These are phyloP conservation scores for Spialia ferax DNA, from an alignment of 2,888 invertebrate genomes.

Conservation along the genomic window DNA sequence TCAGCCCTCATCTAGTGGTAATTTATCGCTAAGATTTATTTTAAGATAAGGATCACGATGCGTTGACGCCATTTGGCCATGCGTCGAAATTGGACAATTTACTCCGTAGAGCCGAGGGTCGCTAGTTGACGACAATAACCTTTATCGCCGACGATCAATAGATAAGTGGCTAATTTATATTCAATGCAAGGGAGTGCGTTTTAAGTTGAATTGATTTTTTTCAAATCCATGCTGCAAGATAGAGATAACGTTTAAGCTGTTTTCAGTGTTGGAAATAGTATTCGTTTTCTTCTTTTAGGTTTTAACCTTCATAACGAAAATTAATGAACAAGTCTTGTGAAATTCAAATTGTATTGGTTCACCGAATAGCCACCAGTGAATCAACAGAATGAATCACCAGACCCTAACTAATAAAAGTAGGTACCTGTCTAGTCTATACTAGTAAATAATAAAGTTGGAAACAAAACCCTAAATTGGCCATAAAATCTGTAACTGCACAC, in stretches of 20 bases:
- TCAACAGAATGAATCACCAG: background rate
- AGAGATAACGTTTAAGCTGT: conserved; percentile 47
- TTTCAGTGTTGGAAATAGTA: background rate
- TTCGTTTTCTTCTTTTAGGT: too few relatives aligned
- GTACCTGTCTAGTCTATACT: background rate
- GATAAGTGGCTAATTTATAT: conserved; percentile 77
- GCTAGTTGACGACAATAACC: conserved; percentile 75
- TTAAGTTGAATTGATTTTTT: conserved; percentile 54
- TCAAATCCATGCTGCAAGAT: conserved; percentile 55
- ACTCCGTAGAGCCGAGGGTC: conserved; percentile 71
- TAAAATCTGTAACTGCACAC: conserved; percentile 48
- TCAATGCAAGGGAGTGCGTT: conserved; percentile 57
- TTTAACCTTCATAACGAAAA: too few relatives aligned
- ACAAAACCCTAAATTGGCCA: conserved; percentile 20
- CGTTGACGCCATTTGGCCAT: conserved; percentile 81
- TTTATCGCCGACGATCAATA: conserved; percentile 71
- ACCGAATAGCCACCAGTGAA: background rate
- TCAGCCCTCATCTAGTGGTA: conserved; percentile 62
- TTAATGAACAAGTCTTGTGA: background rate
- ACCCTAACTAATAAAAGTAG: background rate
- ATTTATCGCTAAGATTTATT: conserved; percentile 74
- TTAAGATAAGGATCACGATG: conserved; percentile 74
- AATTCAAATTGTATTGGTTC: background rate
- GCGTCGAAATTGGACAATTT: conserved; percentile 79
- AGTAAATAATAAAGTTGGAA: conserved; percentile 5